Conservation (phyloP, 2,888 invertebrate species). For the Hermodice carunculata region DNA sequence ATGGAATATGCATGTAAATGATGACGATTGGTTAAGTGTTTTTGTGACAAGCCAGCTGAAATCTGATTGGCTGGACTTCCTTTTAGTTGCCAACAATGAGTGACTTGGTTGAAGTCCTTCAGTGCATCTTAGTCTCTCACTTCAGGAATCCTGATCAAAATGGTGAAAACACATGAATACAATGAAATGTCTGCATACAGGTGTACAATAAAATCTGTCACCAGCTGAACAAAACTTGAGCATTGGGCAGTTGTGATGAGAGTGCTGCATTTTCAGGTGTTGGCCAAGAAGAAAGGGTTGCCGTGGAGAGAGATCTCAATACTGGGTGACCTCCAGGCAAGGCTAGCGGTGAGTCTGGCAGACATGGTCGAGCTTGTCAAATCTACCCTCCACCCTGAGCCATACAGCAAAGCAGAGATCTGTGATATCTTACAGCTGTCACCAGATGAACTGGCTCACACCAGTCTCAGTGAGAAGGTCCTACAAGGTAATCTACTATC, state of each 20-base stretch:
- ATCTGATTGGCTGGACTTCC: too few species aligned
- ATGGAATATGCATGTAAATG: too few species aligned
- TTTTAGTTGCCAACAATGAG: too few species aligned
- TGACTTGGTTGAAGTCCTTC: too few species aligned
- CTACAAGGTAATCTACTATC: slow-evolving; percentile 74
- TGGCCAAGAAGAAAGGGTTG: slow-evolving; percentile 76
- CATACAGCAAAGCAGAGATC: slow-evolving; percentile 63
- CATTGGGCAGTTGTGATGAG: too few species aligned
- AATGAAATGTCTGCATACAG: too few species aligned
- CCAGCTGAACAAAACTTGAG: too few species aligned
- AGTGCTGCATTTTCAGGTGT: slow-evolving; percentile 75
- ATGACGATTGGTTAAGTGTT: too few species aligned
- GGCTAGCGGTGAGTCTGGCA: slow-evolving; percentile 75
- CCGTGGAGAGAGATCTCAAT: slow-evolving; percentile 78
- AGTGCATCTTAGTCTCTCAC: too few species aligned
- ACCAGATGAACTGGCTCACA: slow-evolving; percentile 77
- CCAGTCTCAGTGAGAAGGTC: slow-evolving; percentile 78
- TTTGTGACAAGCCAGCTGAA: background rate
- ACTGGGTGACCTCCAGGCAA: slow-evolving; percentile 82
- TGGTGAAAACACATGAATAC: too few species aligned
- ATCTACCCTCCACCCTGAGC: slow-evolving; percentile 62
- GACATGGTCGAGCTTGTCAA: slow-evolving; percentile 81
- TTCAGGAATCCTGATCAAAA: too few species aligned
- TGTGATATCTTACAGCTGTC: slow-evolving; percentile 65
- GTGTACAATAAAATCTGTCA: too few species aligned